phyloP scores from a whole-genome alignment of 2,797 vertebrate species.

The Danio jaintianensis region DNA sequence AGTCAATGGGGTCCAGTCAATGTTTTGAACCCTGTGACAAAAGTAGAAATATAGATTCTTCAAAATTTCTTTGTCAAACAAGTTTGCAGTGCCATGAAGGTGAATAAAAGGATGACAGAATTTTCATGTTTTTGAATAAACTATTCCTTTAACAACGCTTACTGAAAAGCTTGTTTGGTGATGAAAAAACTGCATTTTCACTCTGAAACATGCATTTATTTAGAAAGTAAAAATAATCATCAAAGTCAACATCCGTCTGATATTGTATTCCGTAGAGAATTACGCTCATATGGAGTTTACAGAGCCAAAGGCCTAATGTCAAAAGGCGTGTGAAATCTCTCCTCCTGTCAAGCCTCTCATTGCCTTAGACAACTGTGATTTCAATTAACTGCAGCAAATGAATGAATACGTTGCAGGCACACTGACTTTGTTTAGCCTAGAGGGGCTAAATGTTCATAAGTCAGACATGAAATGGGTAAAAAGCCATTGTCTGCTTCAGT shows the following conservation, averaged over 20 bases:
- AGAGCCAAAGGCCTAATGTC: constrained; percentile 20
- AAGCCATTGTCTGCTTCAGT: constrained; percentile 27
- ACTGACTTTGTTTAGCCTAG: constrained; percentile 22
- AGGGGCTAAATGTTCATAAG: constrained; percentile 14
- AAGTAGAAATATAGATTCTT: background rate
- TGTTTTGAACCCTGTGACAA: background rate
- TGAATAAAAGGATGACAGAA: background rate
- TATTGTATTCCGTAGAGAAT: constrained; percentile 7
- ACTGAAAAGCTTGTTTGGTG: background rate
- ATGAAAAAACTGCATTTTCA: background rate
- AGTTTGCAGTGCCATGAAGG: background rate
- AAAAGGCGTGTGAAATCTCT: constrained; percentile 32
- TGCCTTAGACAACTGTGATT: constrained; percentile 40
- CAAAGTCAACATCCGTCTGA: background rate
- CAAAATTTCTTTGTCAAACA: background rate
- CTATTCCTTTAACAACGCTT: background rate
- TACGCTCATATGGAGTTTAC: constrained; percentile 16
- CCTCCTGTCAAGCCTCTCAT: constrained; percentile 26
- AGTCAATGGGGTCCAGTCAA: background rate
- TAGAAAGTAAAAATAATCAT: constrained; percentile 12
- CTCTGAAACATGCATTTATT: constrained; percentile 7
- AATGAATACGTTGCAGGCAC: constrained; percentile 24
- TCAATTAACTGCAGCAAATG: constrained; percentile 43
- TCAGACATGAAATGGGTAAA: background rate
- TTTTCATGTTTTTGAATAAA: background rate